phyloP scores from a whole-genome alignment of 2,797 vertebrate genomes.

The Alcedo quadribrachys region DNA sequence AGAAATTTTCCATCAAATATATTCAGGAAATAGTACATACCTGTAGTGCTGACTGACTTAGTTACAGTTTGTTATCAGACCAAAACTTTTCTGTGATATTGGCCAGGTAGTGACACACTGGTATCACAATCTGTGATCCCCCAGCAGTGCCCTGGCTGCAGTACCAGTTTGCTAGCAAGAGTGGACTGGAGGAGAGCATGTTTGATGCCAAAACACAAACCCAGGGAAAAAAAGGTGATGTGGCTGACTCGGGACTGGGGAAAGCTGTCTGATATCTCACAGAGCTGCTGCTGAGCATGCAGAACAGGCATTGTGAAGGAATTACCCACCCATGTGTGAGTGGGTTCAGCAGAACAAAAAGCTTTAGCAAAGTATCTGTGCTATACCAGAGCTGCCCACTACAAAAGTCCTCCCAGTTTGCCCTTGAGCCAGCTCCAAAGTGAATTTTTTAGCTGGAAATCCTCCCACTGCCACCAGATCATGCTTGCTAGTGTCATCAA shows the following conservation, averaged over 20 bases:
- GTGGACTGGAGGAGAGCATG: accelerated
- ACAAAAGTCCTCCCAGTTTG: background rate
- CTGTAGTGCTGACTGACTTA: no score
- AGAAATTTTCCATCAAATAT: background rate
- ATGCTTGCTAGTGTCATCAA: background rate
- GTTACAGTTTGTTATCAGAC: background rate
- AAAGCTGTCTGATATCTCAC: accelerated
- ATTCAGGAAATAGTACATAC: background rate
- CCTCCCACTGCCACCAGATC: background rate
- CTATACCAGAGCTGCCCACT: background rate
- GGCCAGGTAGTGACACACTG: background rate
- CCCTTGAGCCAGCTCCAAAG: background rate
- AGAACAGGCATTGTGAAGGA: background rate
- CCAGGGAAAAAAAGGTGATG: background rate
- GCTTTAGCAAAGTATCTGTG: background rate
- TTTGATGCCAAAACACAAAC: background rate
- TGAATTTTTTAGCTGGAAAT: background rate
- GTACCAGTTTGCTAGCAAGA: background rate
- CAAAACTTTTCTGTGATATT: background rate
- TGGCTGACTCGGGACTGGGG: background rate
- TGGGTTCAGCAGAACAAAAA: background rate
- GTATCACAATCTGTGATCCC: background rate
- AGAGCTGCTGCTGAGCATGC: background rate
- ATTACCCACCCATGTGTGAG: background rate
- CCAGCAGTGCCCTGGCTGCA: background rate